phyloP scores from a whole-genome alignment of 2,888 invertebrate species.

The Trachelus tabidus region DNA sequence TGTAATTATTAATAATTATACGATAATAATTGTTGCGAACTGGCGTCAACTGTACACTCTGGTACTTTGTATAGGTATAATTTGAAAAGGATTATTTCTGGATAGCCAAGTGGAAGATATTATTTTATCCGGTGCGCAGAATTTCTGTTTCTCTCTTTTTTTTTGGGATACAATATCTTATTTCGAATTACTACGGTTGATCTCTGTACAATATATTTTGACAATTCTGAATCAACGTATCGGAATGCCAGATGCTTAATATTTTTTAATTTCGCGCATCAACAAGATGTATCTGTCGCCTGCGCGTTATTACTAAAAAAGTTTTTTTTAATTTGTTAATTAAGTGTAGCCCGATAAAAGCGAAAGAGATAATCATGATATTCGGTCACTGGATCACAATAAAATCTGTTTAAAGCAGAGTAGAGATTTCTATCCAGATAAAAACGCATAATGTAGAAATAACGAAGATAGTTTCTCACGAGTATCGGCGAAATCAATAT shows the following conservation, averaged over 20 bases:
- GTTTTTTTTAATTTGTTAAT: not conserved
- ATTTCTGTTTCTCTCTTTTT: not conserved
- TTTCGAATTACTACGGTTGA: not conserved
- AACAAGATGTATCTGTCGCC: not conserved
- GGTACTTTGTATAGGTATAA: slow-evolving; percentile 23
- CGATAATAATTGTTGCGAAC: slow-evolving; percentile 13
- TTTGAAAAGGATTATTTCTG: slow-evolving; percentile 18
- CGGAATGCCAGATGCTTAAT: not conserved
- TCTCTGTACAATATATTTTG: not conserved
- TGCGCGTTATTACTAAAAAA: not conserved
- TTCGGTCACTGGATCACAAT: not conserved
- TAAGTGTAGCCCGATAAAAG: not conserved
- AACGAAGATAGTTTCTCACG: not conserved
- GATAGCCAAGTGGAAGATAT: not conserved
- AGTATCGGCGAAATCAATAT: not conserved
- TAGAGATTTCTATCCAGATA: not conserved
- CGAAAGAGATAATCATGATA: not conserved
- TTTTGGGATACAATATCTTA: not conserved
- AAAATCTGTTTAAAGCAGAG: not conserved
- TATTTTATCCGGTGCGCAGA: not conserved
- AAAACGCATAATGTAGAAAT: not conserved
- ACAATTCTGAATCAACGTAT: not conserved
- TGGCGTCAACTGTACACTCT: slow-evolving; percentile 20
- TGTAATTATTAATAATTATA: slow-evolving; percentile 28
- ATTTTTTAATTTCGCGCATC: not conserved